These are phyloP conservation scores for Triplophysa yarkandensis DNA, from an alignment of 2,797 vertebrate genomes.

Conservation along the genomic window DNA sequence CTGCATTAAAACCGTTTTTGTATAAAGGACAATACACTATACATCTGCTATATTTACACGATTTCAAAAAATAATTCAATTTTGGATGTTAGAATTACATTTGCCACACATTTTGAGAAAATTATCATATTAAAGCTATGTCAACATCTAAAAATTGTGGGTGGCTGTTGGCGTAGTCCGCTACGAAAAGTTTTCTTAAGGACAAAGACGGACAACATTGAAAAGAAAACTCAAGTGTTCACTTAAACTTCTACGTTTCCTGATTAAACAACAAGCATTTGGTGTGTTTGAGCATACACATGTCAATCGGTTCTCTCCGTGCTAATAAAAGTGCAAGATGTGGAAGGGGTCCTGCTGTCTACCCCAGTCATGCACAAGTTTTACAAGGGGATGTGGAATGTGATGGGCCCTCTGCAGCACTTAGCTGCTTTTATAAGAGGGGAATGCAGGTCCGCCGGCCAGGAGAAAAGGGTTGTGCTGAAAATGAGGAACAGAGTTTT, in stretches of 20 bases:
- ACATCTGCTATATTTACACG: not conserved
- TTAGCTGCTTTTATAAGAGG: constrained; percentile 42
- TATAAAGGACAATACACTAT: not conserved
- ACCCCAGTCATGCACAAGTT: constrained; percentile 47
- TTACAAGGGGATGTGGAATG: constrained; percentile 57
- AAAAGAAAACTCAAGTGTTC: constrained; percentile 6
- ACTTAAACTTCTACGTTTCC: constrained; percentile 36
- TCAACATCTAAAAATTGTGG: too few species aligned
- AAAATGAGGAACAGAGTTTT: constrained; percentile 45
- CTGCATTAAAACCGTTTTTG: too few species aligned
- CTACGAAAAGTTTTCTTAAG: too few species aligned
- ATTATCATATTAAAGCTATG: too few species aligned
- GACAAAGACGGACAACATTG: too few species aligned
- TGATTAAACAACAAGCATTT: constrained; percentile 13
- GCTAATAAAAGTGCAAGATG: constrained; percentile 50
- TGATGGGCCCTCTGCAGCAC: constrained; percentile 22
- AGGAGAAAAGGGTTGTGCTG: constrained; percentile 22
- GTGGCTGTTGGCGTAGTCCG: too few species aligned
- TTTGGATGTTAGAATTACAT: not conserved
- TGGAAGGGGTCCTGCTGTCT: constrained; percentile 44
- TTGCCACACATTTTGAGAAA: not conserved
- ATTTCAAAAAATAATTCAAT: not conserved
- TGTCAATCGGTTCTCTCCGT: constrained; percentile 31
- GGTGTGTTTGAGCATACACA: constrained; percentile 35
- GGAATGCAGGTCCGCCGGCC: constrained; percentile 1